Conservation (phyloP, 2,797 vertebrate genomes). For the Allenopithecus nigroviridis region DNA sequence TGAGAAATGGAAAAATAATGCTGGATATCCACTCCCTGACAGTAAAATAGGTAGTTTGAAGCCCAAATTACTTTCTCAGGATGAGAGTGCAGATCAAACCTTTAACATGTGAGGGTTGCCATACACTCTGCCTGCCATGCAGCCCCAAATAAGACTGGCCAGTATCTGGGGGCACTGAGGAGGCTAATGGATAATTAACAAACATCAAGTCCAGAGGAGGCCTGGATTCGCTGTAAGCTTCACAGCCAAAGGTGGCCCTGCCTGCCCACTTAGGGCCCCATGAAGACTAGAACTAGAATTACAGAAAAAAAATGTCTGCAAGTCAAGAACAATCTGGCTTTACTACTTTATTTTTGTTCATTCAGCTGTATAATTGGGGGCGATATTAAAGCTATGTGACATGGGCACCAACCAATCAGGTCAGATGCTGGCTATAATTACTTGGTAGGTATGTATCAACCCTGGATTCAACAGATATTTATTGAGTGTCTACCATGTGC, state of each 20-base stretch:
- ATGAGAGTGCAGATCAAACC: neutral
- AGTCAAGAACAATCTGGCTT: neutral
- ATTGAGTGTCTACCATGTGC: neutral
- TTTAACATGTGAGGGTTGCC: neutral
- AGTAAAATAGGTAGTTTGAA: neutral
- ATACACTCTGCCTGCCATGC: neutral
- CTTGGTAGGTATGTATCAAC: neutral
- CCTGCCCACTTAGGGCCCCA: neutral
- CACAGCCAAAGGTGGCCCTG: neutral
- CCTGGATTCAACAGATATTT: neutral
- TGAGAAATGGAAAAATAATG: neutral
- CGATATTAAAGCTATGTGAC: neutral
- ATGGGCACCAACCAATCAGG: neutral
- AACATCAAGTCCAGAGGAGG: neutral
- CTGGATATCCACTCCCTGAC: neutral
- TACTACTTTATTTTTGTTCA: neutral
- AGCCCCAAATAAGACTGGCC: neutral
- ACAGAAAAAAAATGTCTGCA: neutral
- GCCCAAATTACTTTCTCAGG: neutral
- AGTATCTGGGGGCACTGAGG: neutral
- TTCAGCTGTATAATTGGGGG: neutral
- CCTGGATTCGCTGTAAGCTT: neutral
- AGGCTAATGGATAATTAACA: neutral
- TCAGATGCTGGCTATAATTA: neutral
- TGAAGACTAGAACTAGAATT: slow-evolving; percentile 20